phyloP scores from a whole-genome alignment of 2,888 invertebrate genomes.

The Sceliomorpha sp. region DNA sequence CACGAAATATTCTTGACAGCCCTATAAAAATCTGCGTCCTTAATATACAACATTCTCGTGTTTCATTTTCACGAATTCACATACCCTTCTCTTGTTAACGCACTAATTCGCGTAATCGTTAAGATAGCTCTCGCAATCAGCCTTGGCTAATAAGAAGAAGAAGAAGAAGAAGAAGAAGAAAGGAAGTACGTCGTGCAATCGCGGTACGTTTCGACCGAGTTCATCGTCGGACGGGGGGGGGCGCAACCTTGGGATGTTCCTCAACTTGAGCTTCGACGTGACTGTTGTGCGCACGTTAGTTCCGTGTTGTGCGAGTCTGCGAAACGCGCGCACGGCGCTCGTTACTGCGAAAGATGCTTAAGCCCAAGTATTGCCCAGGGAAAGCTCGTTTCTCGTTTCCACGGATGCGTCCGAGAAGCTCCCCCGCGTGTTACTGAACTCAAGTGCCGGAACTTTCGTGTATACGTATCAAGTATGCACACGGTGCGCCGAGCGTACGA shows the following conservation, averaged over 20 bases:
- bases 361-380: conserved; percentile 45
- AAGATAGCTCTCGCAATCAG: conserved; percentile 28
- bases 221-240: conserved; percentile 24
- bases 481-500: neutral
- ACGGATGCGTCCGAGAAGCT: conserved; percentile 32
- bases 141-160: too few species aligned
- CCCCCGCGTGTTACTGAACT: conserved; percentile 39
- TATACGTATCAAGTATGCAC: conserved; percentile 31
- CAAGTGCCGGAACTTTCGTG: conserved; percentile 32
- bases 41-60: too few species aligned
- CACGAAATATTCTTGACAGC: too few species aligned
- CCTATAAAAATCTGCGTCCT: too few species aligned
- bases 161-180: too few species aligned
- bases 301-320: conserved; percentile 21
- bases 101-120: conserved; percentile 28
- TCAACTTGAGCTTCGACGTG: conserved; percentile 18
- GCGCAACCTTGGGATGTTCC: conserved; percentile 29
- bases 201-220: conserved; percentile 25
- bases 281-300: conserved; percentile 11
- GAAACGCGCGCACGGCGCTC: conserved; percentile 36
- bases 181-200: too few species aligned
- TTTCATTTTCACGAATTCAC: conserved; percentile 7
- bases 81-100: conserved; percentile 13
- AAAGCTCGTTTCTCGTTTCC: conserved; percentile 34
- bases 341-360: conserved; percentile 48